Percentiles rank a stretch among this genome's conserved stretches.
Evolutionary conservation across 1,140 invertebrate genomes (phyloP).

Genomic region (Mya arenaria): DNA sequence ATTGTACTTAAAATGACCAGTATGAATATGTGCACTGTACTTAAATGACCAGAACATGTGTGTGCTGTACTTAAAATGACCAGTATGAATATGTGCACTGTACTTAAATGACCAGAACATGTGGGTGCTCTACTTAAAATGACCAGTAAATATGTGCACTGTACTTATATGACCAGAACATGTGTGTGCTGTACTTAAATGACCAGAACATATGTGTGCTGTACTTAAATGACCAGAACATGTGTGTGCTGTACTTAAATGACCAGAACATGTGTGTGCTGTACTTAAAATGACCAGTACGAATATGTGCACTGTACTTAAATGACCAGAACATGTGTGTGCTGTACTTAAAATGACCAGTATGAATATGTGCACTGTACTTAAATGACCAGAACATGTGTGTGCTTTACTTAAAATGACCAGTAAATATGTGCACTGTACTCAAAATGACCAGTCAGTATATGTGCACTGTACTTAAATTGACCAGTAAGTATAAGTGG

Average conservation of each 20-base stretch:
- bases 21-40: background rate
- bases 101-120: too few relatives aligned
- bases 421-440: constrained; percentile 29
- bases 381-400: too few relatives aligned
- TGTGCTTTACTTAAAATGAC: too few relatives aligned
- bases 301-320: background rate
- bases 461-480: background rate
- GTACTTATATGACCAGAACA: constrained; percentile 26
- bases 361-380: too few relatives aligned
- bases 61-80: background rate
- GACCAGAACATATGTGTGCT: background rate
- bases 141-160: constrained; percentile 28
- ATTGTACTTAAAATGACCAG: background rate
- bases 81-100: too few relatives aligned
- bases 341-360: too few relatives aligned
- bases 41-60: background rate
- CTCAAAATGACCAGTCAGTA: background rate
- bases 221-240: background rate
- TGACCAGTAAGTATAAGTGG: background rate
- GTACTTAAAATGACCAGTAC: background rate
- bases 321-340: background rate
- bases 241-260: background rate
- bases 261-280: background rate
- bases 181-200: background rate
- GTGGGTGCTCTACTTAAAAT: too few relatives aligned